Percentiles rank a stretch among this genome's conserved stretches.
These are phyloP conservation scores for Anoplophora glabripennis DNA, from an alignment of 1,140 invertebrate genomes.

Conservation along the genomic window DNA sequence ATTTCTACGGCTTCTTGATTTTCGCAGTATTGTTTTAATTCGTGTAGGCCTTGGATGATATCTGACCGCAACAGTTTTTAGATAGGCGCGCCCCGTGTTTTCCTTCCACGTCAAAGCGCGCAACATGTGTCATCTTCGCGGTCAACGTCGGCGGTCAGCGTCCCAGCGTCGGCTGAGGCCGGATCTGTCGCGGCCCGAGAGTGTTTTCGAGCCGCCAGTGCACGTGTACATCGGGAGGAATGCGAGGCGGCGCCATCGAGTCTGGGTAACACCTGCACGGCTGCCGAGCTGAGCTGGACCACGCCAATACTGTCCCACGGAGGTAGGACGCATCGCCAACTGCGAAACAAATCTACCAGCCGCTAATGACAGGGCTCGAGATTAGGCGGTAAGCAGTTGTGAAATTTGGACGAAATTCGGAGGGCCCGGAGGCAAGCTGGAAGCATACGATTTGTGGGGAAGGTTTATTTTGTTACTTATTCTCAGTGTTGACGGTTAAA, in stretches of 20 bases:
- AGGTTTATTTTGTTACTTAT: too few species aligned
- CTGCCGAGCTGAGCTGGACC: conserved; percentile 21
- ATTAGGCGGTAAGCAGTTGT: neutral
- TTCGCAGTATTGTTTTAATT: too few species aligned
- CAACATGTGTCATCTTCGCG: conserved; percentile 10
- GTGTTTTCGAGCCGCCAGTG: conserved; percentile 16
- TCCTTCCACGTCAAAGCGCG: too few species aligned
- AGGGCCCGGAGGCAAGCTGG: too few species aligned
- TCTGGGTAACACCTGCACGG: conserved; percentile 42
- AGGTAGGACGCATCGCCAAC: conserved; percentile 20
- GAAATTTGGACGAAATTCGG: too few species aligned
- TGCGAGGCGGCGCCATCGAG: conserved; percentile 38
- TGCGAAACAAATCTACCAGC: conserved; percentile 1
- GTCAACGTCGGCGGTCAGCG: conserved; percentile 10
- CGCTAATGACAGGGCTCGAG: neutral
- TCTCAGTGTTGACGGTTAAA: too few species aligned
- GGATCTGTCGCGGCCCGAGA: conserved; percentile 1
- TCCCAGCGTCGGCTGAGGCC: neutral
- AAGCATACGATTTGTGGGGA: too few species aligned
- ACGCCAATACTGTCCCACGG: conserved; percentile 25
- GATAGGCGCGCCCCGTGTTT: too few species aligned
- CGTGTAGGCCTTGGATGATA: too few species aligned
- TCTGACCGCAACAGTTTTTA: too few species aligned
- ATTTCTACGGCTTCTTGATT: too few species aligned
- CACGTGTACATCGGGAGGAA: conserved; percentile 40